phyloP scores from a whole-genome alignment of 2,113 vertebrate genomes.

The Podiceps cristatus region DNA sequence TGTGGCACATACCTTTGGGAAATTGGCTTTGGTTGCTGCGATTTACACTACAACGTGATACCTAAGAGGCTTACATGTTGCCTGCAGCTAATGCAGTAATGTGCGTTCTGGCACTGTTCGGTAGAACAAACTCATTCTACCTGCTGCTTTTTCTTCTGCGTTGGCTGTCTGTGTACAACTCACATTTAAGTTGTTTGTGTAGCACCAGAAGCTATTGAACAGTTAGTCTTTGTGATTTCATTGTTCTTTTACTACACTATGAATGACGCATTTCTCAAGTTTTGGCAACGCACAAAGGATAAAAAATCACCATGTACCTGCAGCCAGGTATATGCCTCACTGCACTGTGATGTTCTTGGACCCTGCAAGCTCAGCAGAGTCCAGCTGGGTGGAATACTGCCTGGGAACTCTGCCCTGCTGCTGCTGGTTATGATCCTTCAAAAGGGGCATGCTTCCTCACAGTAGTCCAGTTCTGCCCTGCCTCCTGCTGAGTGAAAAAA shows the following conservation, averaged over 20 bases:
- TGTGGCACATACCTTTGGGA: neutral
- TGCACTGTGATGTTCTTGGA: neutral
- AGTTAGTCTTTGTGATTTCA: neutral
- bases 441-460: neutral
- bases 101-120: neutral
- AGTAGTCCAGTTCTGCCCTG: neutral
- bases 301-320: neutral
- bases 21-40: neutral
- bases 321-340: neutral
- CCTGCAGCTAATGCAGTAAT: neutral
- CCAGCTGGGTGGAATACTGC: neutral
- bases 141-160: neutral
- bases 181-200: neutral
- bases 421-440: neutral
- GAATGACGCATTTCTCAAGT: neutral
- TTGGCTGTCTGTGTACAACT: neutral
- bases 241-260: neutral
- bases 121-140: neutral
- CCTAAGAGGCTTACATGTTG: neutral
- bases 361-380: neutral
- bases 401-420: neutral
- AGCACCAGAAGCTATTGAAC: neutral
- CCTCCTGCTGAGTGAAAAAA: neutral
- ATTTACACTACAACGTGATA: neutral
- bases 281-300: neutral